phyloP scores from a whole-genome alignment of 2,797 vertebrate genomes.

The Acrossocheilus wenchowensis region DNA sequence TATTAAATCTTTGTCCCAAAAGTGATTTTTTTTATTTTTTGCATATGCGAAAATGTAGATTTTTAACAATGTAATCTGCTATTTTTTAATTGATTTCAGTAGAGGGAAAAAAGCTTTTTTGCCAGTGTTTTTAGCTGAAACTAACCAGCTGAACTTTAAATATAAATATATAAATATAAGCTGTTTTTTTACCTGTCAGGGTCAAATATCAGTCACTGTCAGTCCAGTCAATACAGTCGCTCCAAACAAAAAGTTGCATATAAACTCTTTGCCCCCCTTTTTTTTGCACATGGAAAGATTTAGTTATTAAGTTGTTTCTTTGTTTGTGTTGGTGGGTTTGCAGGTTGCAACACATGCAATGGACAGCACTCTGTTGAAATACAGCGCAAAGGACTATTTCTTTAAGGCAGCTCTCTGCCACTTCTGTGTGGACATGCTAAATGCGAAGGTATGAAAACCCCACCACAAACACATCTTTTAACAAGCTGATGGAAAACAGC shows the following conservation, averaged over 20 bases:
- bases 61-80: neutral
- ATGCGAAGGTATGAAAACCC: constrained; percentile 83
- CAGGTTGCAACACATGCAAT: constrained; percentile 89
- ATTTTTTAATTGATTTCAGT: neutral
- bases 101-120: neutral
- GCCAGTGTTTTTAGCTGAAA: neutral
- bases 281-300: neutral
- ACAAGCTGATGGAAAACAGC: neutral
- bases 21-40: neutral
- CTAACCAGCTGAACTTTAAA: neutral
- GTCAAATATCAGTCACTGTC: neutral
- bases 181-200: neutral
- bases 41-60: neutral
- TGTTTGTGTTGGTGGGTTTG: constrained; percentile 11
- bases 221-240: too few species aligned
- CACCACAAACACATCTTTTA: neutral
- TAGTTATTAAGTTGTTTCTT: neutral
- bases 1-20: neutral
- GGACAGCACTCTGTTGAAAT: constrained; percentile 93
- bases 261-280: too few species aligned
- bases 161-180: neutral
- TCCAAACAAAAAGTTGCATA: neutral
- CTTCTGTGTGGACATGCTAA: constrained; percentile 93
- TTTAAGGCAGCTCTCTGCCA: constrained; percentile 92
- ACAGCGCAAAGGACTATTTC: constrained; percentile 94